These are phyloP conservation scores for Monochamus saltuarius DNA, from an alignment of 1,140 invertebrate species.

Conservation along the genomic window DNA sequence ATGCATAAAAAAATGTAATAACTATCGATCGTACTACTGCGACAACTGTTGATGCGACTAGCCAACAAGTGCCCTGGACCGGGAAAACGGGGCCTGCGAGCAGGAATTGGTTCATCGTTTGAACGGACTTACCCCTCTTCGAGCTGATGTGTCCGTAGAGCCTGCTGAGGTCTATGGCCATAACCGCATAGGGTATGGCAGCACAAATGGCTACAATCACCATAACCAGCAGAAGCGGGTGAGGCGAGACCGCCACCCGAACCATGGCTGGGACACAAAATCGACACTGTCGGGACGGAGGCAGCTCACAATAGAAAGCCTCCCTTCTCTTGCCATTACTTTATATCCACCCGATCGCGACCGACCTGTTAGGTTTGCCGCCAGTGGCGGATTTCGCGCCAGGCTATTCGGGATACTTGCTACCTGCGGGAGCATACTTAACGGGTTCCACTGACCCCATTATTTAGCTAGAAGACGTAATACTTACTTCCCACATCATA, in stretches of 20 bases:
- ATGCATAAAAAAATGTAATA: constrained; percentile 23
- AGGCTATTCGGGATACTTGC: neutral
- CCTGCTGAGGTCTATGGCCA: constrained; percentile 66
- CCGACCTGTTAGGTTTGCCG: constrained; percentile 10
- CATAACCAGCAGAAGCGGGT: constrained; percentile 51
- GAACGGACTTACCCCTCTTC: constrained; percentile 62
- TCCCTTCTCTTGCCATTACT: constrained; percentile 16
- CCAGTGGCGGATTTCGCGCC: constrained; percentile 2
- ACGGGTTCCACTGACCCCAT: neutral
- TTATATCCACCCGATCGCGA: constrained; percentile 17
- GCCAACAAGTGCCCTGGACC: constrained; percentile 16
- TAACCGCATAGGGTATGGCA: constrained; percentile 57
- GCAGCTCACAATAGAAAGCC: constrained; percentile 17
- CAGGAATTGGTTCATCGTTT: neutral
- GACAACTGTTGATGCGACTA: constrained; percentile 40
- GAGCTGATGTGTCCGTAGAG: constrained; percentile 66
- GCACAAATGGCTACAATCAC: constrained; percentile 56
- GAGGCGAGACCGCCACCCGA: constrained; percentile 49
- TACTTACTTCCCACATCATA: too few species aligned
- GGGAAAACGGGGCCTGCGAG: neutral
- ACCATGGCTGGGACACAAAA: constrained; percentile 44
- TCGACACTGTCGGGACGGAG: constrained; percentile 13
- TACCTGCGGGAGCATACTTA: neutral
- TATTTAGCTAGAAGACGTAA: too few species aligned
- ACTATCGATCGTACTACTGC: constrained; percentile 42